phyloP scores from a whole-genome alignment of 2,888 invertebrate genomes.

The Taphrorychus bicolor region DNA sequence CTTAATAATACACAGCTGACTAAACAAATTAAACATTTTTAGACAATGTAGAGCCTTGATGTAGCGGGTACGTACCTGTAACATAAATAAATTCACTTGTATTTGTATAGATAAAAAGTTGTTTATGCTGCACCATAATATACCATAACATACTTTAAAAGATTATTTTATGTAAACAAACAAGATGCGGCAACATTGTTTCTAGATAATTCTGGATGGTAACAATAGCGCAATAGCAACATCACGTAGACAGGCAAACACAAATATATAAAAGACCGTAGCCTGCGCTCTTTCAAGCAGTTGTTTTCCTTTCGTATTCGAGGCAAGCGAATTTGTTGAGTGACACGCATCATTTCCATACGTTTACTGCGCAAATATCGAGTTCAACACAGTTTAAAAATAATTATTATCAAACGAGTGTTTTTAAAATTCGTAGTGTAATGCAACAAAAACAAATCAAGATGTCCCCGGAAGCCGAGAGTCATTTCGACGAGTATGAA shows the following conservation, averaged over 20 bases:
- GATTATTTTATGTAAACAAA: too few relatives aligned
- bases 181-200: too few relatives aligned
- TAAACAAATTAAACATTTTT: too few relatives aligned
- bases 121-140: too few relatives aligned
- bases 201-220: background rate
- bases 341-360: too few relatives aligned
- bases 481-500: constrained; percentile 89
- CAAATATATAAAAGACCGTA: background rate
- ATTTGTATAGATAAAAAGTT: too few relatives aligned
- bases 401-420: background rate
- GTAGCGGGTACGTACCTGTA: too few relatives aligned
- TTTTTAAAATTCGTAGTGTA: background rate
- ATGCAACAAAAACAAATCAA: constrained; percentile 38
- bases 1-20: too few relatives aligned
- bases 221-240: background rate
- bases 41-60: too few relatives aligned
- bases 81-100: too few relatives aligned
- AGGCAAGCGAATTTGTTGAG: too few relatives aligned
- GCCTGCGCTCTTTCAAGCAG: background rate
- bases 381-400: background rate
- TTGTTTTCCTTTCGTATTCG: background rate
- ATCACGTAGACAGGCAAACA: background rate
- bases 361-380: background rate
- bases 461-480: constrained; percentile 63
- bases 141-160: too few relatives aligned